Base-by-base conservation (phyloP, 2,888 invertebrate species). In the Hipparchia semele region DNA sequence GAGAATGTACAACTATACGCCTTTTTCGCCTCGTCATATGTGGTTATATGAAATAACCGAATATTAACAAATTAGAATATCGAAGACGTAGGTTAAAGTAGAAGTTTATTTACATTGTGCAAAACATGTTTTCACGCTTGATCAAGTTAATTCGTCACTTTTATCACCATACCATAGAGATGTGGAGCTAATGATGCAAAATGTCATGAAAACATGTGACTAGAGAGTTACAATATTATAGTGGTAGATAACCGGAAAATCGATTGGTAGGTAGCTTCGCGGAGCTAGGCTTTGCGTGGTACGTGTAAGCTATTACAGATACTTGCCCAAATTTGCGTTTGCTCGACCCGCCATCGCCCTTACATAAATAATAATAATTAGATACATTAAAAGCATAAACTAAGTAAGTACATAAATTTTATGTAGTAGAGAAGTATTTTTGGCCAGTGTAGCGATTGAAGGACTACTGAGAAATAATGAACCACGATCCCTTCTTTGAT, bases 281-380 rank as follows among this genome's bases (percentile, higher is more conserved):
- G 87, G 92, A 90, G 92, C 90, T 90, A 89, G 92, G 92, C 91
- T 87, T 91, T 92, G 93, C 93, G 93, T 94, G 94, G 89, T 87
- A 87, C 83, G 92, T 93, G 94, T 93, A 94, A 94, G 94, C 94
- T 85, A 85, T 92, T 90, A 92, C 89, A 90, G 87, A 90, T 92
- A 92, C 91, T 91, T 88, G 90, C 86, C 90, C 87, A 80, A 81
- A 79, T 75, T 80, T 79, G 87, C 91, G 89, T 80, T 87, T 82
- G 89, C 91, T 92, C 92, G 90, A 91, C 87, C 82, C 74, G 76
- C 75, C 61, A 82, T 84, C 86, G 72, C 73, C 72, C 69, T 65
- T 71, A 71, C 54, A 71, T 74, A 72, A n/a, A 71, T 76, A 60
- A 10, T 10, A 39, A 68, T 9, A 68, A 62, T 39, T 39, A 39